Percentiles rank a stretch among this genome's conserved stretches.
Evolutionary conservation across 2,888 invertebrate genomes (phyloP).

Genomic region (Brassicogethes aeneus): DNA sequence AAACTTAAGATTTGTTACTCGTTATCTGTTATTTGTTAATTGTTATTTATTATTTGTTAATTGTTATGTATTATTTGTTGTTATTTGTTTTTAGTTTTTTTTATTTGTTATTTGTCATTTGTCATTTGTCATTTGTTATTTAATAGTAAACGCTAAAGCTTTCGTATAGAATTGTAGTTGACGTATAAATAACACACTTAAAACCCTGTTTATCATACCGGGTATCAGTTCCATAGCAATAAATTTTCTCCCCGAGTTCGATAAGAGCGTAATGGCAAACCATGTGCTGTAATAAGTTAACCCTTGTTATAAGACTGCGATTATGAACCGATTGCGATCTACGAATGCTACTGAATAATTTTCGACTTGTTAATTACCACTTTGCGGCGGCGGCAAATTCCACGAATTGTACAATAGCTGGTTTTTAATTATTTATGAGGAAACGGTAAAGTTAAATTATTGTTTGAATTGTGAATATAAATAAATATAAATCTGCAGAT

Average conservation of each 20-base stretch:
- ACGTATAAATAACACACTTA: background rate
- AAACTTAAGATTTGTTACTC: no score
- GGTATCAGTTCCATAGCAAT: background rate
- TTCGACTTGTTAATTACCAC: constrained; percentile 6
- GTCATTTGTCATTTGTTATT: no score
- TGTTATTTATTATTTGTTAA: no score
- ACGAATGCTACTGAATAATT: constrained; percentile 5
- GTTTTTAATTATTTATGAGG: background rate
- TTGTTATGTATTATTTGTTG: no score
- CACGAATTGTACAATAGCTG: background rate
- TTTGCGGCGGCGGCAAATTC: background rate
- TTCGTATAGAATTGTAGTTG: no score
- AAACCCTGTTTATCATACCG: background rate
- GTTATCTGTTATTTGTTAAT: no score
- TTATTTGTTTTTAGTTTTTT: no score
- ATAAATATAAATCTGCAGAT: no score
- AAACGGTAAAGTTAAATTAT: no score
- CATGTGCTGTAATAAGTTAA: constrained; percentile 5
- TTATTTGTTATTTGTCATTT: no score
- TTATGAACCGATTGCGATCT: constrained; percentile 6
- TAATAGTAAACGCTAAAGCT: no score
- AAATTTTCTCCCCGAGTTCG: constrained; percentile 1
- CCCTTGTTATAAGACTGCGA: constrained; percentile 2
- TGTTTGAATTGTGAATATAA: no score
- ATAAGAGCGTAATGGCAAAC: constrained; percentile 3